Percentiles rank a stretch among this genome's conserved stretches.
phyloP scores from a whole-genome alignment of 2,797 vertebrate genomes.

The Hippocampus kuda region DNA sequence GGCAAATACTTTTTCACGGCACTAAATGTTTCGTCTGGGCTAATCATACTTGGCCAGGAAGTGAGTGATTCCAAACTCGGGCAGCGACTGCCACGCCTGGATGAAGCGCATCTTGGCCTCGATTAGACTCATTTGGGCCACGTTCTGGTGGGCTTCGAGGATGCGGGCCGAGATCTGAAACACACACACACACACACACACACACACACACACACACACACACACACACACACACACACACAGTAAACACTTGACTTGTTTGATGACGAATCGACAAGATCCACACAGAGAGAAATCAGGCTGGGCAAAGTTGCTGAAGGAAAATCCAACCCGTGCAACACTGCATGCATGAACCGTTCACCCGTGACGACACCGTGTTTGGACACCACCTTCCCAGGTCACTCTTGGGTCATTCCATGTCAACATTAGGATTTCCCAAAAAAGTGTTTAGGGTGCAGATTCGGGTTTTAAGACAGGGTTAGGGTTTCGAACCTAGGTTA shows the following conservation, averaged over 20 bases:
- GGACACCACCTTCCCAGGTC: background rate
- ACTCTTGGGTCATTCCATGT: background rate
- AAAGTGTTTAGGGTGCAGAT: no score
- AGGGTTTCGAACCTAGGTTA: no score
- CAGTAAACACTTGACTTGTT: background rate
- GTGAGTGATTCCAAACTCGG: slow-evolving; percentile 96
- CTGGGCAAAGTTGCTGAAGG: slow-evolving; percentile 6
- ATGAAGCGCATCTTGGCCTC: slow-evolving; percentile 99
- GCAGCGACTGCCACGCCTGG: slow-evolving; percentile 95
- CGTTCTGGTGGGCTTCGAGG: slow-evolving; percentile 96
- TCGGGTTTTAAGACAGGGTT: no score
- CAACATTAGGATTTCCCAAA: no score
- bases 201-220: slow-evolving; percentile 10
- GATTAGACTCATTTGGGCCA: slow-evolving; percentile 97
- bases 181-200: slow-evolving; percentile 12
- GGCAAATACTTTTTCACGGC: no score
- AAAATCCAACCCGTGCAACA: slow-evolving; percentile 15
- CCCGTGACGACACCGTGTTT: background rate
- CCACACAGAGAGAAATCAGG: slow-evolving; percentile 12
- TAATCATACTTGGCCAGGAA: slow-evolving; percentile 87
- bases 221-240: slow-evolving; percentile 10
- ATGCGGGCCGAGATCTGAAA: slow-evolving; percentile 89
- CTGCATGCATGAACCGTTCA: slow-evolving; percentile 12
- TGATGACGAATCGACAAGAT: slow-evolving; percentile 12
- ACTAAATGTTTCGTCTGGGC: background rate